Conservation (phyloP, 2,888 invertebrate genomes). For the Drosophila trichaetosa region DNA sequence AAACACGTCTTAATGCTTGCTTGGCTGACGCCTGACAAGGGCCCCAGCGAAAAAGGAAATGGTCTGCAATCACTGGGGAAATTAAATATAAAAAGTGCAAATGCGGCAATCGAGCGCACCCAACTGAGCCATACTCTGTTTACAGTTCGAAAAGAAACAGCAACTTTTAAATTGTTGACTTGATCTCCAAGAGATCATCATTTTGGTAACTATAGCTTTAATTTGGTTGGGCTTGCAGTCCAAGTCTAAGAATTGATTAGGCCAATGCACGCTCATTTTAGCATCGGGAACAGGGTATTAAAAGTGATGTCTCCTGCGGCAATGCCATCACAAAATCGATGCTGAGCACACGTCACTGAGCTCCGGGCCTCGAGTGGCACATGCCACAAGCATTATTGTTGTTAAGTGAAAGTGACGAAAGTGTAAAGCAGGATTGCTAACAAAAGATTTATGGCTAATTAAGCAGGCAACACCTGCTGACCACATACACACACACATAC, state of each 20-base stretch:
- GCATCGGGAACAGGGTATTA: not conserved
- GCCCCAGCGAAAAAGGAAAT: slow-evolving; percentile 46
- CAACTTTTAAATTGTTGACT: not conserved
- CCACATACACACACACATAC: not conserved
- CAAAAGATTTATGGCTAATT: slow-evolving; percentile 41
- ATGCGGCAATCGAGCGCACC: not conserved
- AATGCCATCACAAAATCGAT: slow-evolving; percentile 16
- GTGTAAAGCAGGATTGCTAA: slow-evolving; percentile 22
- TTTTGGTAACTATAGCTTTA: not conserved
- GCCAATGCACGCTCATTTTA: not conserved
- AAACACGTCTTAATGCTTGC: slow-evolving; percentile 62
- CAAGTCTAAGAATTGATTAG: not conserved
- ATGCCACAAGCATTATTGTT: slow-evolving; percentile 17
- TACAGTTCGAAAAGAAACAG: not conserved
- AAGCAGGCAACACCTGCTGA: slow-evolving; percentile 33
- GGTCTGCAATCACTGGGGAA: slow-evolving; percentile 61
- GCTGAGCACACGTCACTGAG: slow-evolving; percentile 26
- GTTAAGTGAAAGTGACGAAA: slow-evolving; percentile 54
- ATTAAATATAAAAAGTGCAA: slow-evolving; percentile 53
- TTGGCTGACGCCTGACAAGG: slow-evolving; percentile 47
- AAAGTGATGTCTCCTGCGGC: slow-evolving; percentile 11
- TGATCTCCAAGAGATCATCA: not conserved
- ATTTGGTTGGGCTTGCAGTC: not conserved
- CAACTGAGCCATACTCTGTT: slow-evolving; percentile 3
- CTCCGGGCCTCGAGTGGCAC: slow-evolving; percentile 23